Percentiles rank a stretch among this genome's conserved stretches.
phyloP scores from a whole-genome alignment of 2,888 invertebrate genomes.

The Seira sanloemensis region DNA sequence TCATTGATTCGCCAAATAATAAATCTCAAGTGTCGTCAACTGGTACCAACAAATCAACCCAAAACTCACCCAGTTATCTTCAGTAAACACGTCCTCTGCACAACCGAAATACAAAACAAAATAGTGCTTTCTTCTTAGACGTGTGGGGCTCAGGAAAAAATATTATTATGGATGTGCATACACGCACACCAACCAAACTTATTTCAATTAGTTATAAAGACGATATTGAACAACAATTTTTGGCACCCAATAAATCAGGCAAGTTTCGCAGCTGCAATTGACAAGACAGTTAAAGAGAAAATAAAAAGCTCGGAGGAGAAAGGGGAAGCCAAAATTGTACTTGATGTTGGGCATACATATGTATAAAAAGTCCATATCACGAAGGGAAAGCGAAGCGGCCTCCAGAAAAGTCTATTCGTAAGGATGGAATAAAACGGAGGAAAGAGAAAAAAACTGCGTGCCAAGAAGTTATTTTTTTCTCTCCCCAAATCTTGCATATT shows the following conservation, averaged over 20 bases:
- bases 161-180: slow-evolving; percentile 15
- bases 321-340: slow-evolving; percentile 8
- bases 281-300: slow-evolving; percentile 65
- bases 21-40: too few relatives aligned
- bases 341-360: not conserved
- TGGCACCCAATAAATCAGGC: slow-evolving; percentile 73
- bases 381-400: not conserved
- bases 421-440: slow-evolving; percentile 21
- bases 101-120: not conserved
- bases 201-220: slow-evolving; percentile 72
- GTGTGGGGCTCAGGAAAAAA: not conserved
- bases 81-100: not conserved
- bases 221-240: slow-evolving; percentile 70
- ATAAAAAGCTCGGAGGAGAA: slow-evolving; percentile 34
- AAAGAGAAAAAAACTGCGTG: slow-evolving; percentile 35
- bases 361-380: not conserved
- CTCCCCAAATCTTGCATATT: not conserved
- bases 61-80: not conserved
- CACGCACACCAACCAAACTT: slow-evolving; percentile 46
- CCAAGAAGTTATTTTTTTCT: slow-evolving; percentile 47
- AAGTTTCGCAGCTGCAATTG: slow-evolving; percentile 71
- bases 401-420: not conserved
- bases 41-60: not conserved
- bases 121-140: not conserved
- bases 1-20: too few relatives aligned